phyloP scores from a whole-genome alignment of 1,140 invertebrate genomes.

The Pseudomyrmex sp. region DNA sequence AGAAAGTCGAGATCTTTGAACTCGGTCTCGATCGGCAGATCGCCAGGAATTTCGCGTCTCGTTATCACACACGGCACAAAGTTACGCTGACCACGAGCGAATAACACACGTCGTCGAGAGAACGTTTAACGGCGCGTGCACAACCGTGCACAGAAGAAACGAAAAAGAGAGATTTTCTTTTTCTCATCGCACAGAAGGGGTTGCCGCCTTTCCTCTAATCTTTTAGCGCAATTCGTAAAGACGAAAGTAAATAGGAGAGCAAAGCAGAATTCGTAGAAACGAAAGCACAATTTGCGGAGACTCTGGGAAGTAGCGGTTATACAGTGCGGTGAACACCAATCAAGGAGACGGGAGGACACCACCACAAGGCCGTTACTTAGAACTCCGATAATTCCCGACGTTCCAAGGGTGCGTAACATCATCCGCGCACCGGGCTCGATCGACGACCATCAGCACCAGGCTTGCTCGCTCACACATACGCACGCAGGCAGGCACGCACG shows the following conservation, averaged over 20 bases:
- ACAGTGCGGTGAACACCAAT: conserved; percentile 26
- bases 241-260: neutral
- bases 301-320: too few relatives aligned
- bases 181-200: too few relatives aligned
- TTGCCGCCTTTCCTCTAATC: too few relatives aligned
- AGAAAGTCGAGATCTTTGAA: conserved; percentile 4
- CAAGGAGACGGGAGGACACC: neutral
- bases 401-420: conserved; percentile 54
- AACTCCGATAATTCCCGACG: conserved; percentile 22
- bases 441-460: neutral
- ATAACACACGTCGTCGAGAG: neutral
- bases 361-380: conserved; percentile 45
- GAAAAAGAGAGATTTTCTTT: too few relatives aligned
- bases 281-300: too few relatives aligned
- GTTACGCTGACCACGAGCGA: neutral
- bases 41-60: neutral
- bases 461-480: too few relatives aligned
- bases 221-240: neutral
- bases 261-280: neutral
- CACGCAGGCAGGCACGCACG: conserved; percentile 14
- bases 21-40: neutral
- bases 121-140: too few relatives aligned
- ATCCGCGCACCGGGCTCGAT: neutral
- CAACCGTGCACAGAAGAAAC: too few relatives aligned
- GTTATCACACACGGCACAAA: neutral